Evolutionary conservation across 2,113 vertebrate genomes (phyloP).

Genomic region (Malurus cyaneus): DNA sequence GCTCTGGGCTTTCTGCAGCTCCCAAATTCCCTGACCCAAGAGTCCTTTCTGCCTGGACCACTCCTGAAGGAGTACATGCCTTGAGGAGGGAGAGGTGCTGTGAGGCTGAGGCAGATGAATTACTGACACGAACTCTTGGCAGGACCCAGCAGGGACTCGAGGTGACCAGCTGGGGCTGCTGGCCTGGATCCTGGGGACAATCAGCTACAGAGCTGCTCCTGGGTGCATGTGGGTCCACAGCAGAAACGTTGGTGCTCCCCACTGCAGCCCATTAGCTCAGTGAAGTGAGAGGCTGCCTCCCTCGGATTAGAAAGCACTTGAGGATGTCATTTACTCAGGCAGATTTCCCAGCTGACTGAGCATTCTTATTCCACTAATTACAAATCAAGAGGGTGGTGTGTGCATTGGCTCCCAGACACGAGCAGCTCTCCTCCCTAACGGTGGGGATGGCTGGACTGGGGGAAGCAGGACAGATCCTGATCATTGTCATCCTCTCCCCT

Average conservation of each 20-base stretch:
- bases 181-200: neutral
- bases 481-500: neutral
- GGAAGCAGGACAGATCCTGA: neutral
- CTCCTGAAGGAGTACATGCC: neutral
- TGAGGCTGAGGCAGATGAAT: neutral
- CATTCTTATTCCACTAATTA: conserved; percentile 53
- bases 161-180: neutral
- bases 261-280: conserved; percentile 27
- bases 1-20: neutral
- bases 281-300: conserved; percentile 6
- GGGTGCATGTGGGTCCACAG: neutral
- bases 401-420: conserved; percentile 20
- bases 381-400: conserved; percentile 22
- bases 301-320: conserved; percentile 38
- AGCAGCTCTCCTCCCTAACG: neutral
- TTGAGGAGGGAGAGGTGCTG: neutral
- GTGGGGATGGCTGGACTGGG: neutral
- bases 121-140: neutral
- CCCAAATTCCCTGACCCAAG: neutral
- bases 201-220: neutral
- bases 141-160: neutral
- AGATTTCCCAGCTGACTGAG: conserved; percentile 54
- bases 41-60: neutral
- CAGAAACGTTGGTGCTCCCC: neutral
- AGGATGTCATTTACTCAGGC: conserved; percentile 41